Evolutionary conservation across 2,113 vertebrate species (phyloP).

Genomic region (Epinephelus cyanopodus): DNA sequence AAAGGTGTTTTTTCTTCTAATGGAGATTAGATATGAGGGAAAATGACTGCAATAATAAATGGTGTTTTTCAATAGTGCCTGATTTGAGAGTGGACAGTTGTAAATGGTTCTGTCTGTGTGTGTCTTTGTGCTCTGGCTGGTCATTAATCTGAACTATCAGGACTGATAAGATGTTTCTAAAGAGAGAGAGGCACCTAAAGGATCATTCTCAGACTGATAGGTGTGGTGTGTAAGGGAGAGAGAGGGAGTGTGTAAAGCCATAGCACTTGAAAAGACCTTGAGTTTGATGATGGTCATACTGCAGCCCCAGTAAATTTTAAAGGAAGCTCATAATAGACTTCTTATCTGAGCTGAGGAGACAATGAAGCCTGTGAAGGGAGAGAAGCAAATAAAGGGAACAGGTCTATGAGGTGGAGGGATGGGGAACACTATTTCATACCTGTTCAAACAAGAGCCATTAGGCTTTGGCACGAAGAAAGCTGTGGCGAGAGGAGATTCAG

Average conservation of each 20-base stretch:
- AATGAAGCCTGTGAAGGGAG: constrained; percentile 49
- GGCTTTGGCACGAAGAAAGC: background rate
- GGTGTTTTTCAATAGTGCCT: constrained; percentile 52
- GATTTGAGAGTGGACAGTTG: constrained; percentile 53
- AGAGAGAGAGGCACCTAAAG: constrained; percentile 45
- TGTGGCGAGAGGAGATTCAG: background rate
- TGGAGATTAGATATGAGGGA: constrained; percentile 46
- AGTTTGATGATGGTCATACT: constrained; percentile 66
- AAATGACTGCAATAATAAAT: constrained; percentile 42
- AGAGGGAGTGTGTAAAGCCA: constrained; percentile 16
- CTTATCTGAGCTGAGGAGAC: constrained; percentile 70
- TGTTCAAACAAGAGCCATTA: constrained; percentile 42
- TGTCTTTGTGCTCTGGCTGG: constrained; percentile 71
- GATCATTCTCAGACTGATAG: constrained; percentile 48
- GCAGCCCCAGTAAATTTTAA: constrained; percentile 66
- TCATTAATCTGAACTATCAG: constrained; percentile 78
- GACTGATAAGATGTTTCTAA: constrained; percentile 71
- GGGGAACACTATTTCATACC: constrained; percentile 10
- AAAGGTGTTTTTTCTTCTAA: constrained; percentile 33
- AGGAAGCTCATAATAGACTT: constrained; percentile 68
- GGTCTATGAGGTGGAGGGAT: constrained; percentile 42
- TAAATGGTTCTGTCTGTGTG: constrained; percentile 64
- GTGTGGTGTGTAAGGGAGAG: constrained; percentile 5
- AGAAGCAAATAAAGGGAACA: constrained; percentile 40
- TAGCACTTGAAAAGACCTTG: constrained; percentile 66